Percentiles rank a stretch among this genome's conserved stretches.
Conservation (phyloP, 2,888 invertebrate genomes). For the Cybosia mesomella region DNA sequence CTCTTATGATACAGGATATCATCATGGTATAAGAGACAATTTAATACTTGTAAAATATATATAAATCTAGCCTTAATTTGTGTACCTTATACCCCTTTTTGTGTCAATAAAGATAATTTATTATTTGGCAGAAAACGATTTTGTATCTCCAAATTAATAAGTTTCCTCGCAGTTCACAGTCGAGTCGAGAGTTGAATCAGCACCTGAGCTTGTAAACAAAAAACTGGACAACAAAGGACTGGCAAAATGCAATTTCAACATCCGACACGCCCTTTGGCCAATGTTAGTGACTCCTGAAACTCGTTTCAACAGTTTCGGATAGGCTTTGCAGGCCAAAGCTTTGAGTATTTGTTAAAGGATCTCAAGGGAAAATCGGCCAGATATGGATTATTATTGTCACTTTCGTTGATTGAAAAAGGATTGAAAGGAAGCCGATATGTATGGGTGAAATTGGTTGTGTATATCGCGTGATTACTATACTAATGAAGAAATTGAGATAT, state of each 20-base stretch:
- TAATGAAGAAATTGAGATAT: background rate
- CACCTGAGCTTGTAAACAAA: slow-evolving; percentile 61
- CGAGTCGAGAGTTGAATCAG: slow-evolving; percentile 44
- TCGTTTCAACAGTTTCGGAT: slow-evolving; percentile 58
- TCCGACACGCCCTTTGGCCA: slow-evolving; percentile 55
- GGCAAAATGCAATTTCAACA: slow-evolving; percentile 63
- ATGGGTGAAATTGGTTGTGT: background rate
- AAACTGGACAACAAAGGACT: slow-evolving; percentile 60
- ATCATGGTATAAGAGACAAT: no score
- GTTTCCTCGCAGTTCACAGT: slow-evolving; percentile 8
- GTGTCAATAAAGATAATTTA: no score
- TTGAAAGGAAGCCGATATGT: background rate
- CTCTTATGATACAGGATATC: no score
- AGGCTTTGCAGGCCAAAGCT: slow-evolving; percentile 53
- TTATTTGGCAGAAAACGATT: background rate
- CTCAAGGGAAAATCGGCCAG: slow-evolving; percentile 1
- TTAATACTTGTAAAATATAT: no score
- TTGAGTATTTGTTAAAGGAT: slow-evolving; percentile 55
- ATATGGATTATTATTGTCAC: background rate
- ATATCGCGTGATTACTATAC: background rate
- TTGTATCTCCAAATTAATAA: slow-evolving; percentile 11
- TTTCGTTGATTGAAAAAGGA: background rate
- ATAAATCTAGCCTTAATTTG: no score
- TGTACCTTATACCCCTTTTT: no score
- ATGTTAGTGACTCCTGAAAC: slow-evolving; percentile 41